Evolutionary conservation across 2,113 vertebrate genomes (phyloP).

Genomic region (Halichoerus grypus): DNA sequence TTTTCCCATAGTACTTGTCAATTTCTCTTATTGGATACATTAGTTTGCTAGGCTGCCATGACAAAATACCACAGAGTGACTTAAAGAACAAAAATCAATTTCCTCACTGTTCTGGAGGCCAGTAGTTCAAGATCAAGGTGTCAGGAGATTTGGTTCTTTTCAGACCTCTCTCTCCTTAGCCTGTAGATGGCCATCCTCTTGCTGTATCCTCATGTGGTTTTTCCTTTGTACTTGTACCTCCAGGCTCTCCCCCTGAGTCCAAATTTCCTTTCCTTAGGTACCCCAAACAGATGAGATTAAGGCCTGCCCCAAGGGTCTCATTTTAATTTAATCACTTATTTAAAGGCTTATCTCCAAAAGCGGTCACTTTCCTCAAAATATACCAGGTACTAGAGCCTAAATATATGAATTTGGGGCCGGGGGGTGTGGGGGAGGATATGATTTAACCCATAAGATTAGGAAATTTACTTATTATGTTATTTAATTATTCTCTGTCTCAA

Average conservation of each 20-base stretch:
- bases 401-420: not conserved
- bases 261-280: not conserved
- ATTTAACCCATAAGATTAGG: not conserved
- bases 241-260: not conserved
- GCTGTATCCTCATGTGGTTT: rapidly evolving
- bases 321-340: not conserved
- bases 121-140: not conserved
- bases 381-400: not conserved
- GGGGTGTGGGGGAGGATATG: not conserved
- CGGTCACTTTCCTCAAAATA: not conserved
- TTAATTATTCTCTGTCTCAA: not conserved
- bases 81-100: not conserved
- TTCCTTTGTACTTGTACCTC: not conserved
- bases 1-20: not conserved
- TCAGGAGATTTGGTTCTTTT: not conserved
- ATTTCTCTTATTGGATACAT: not conserved
- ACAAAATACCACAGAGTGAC: not conserved
- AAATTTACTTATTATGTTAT: not conserved
- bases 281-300: not conserved
- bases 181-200: not conserved
- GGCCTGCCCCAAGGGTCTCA: not conserved
- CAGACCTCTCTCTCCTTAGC: not conserved
- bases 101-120: not conserved
- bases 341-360: not conserved
- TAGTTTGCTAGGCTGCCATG: not conserved